phyloP scores from a whole-genome alignment of 2,888 invertebrate genomes.

The Pristionchus entomophagus region DNA sequence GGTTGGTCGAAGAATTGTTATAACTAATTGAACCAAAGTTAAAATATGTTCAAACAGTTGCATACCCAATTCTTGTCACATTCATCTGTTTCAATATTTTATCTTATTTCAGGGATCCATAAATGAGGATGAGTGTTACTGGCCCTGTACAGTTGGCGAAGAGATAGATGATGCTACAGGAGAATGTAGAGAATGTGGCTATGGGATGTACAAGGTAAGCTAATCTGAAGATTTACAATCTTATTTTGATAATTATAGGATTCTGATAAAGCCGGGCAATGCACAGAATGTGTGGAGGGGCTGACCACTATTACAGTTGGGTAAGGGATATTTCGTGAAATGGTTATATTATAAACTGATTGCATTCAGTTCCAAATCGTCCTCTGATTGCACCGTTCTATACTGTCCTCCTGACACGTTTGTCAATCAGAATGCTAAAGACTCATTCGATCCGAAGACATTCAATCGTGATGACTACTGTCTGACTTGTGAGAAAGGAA shows the following conservation, averaged over 20 bases:
- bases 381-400: neutral
- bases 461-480: neutral
- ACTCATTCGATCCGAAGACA: neutral
- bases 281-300: neutral
- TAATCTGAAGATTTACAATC: neutral
- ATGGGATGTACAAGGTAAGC: conserved; percentile 4
- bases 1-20: too few species aligned
- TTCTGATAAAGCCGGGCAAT: neutral
- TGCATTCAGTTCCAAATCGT: neutral
- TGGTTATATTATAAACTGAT: too few species aligned
- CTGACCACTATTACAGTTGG: neutral
- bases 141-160: neutral
- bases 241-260: neutral
- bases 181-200: neutral
- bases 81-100: too few species aligned
- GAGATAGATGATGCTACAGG: neutral
- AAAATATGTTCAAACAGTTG: too few species aligned
- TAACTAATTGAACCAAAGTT: too few species aligned
- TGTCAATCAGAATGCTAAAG: neutral
- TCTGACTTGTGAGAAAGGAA: neutral
- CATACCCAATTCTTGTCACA: too few species aligned
- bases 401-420: neutral
- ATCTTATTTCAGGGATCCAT: neutral
- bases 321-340: neutral
- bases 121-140: neutral